Evolutionary conservation across 2,888 invertebrate genomes (phyloP), one percentile per base, ranked within the genome.

Genomic region (Leucania comma): DNA sequence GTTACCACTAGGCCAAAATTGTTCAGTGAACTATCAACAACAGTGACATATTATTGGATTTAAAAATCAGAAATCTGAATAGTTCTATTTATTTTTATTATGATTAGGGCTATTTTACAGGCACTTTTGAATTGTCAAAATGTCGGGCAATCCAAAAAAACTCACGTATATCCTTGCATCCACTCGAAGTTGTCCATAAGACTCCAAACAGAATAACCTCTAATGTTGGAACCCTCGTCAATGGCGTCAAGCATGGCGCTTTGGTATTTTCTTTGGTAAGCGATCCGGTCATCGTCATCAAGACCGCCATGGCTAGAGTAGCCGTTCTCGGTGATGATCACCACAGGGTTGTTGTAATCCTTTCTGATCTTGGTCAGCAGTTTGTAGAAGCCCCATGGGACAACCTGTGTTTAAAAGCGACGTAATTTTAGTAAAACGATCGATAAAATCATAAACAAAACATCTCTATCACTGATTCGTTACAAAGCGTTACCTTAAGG

Each of bases 161-260:
- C 89, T 93, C 88, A 96, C 93, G 88, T 90, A 85, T 96, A 97
- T 61, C 97, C 97, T 54, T 79, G 67, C 32, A 88, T 85, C 97
- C 97, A 97, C 86, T 97, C 97, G 81, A 97, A 96, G 85, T 96
- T 97, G 81, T 97, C 97, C 90, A 97, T 91, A 1, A 97, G 88
- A 59, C 96, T 96, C 97, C 97, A 97, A n/a, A 93, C 93, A 0
- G 95, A 93, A 87, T 96, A 97, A 0, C 93, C 96, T 67, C 77
- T 82, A n/a, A 96, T 86, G 62, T 94, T 88, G 65, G 92, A 93
- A 0, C 91, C 92, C 22, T 94, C 93, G 32, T 91, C 88, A 1
- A 95, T 89, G 5, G 94, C 95, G 24, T 92, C 88, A 48, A 93
- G 69, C 83, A 96, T 81, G 35, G 92, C 93, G 24, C 86, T 75